phyloP scores from a whole-genome alignment of 1,140 invertebrate genomes.

The Drosophila nannoptera region DNA sequence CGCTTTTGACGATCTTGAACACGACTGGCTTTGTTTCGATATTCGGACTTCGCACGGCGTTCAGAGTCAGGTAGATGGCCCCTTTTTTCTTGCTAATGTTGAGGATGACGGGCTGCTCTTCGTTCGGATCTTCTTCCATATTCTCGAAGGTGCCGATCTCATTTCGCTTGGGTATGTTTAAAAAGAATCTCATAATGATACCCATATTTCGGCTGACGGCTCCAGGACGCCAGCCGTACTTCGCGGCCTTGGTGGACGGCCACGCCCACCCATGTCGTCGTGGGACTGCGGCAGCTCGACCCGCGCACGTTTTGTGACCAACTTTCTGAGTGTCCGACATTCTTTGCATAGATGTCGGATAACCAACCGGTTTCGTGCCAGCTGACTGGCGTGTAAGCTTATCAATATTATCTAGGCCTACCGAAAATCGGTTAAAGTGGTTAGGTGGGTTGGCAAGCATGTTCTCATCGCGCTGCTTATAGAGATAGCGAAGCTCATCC shows the following conservation, averaged over 20 bases:
- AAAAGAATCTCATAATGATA: constrained; percentile 68
- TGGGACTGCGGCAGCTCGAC: constrained; percentile 27
- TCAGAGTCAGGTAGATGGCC: constrained; percentile 62
- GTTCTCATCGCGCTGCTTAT: constrained; percentile 41
- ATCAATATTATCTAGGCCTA: no score
- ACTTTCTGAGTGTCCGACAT: not conserved
- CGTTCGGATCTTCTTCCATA: not conserved
- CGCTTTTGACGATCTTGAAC: constrained; percentile 68
- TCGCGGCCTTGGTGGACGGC: constrained; percentile 38
- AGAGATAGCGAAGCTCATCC: constrained; percentile 54
- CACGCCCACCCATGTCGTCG: constrained; percentile 70
- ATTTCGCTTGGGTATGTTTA: constrained; percentile 29
- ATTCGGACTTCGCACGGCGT: constrained; percentile 26
- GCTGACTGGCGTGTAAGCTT: no score
- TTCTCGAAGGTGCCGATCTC: constrained; percentile 24
- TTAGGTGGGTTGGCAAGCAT: constrained; percentile 2
- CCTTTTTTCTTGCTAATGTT: constrained; percentile 65
- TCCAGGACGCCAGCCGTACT: constrained; percentile 66
- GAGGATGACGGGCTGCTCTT: constrained; percentile 42
- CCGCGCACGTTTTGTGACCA: constrained; percentile 59
- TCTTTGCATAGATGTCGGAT: constrained; percentile 17
- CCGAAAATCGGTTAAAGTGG: constrained; percentile 14
- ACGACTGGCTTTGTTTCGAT: constrained; percentile 59
- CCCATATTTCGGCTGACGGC: constrained; percentile 53
- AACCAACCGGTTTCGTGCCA: not conserved